These are phyloP conservation scores for Hemitrygon akajei DNA, from an alignment of 2,797 vertebrate species.

Conservation along the genomic window DNA sequence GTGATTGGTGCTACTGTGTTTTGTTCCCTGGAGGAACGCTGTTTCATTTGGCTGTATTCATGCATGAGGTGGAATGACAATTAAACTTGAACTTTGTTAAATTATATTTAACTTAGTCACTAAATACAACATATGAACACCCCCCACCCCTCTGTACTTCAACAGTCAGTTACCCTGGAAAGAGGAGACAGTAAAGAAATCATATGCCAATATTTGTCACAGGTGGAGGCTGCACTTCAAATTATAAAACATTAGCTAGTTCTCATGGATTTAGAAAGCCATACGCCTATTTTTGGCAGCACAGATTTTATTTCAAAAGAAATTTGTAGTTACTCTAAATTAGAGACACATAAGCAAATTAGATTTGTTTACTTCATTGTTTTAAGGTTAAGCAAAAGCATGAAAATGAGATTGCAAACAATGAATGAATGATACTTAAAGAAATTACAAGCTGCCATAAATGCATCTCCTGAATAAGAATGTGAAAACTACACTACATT, in stretches of 20 bases:
- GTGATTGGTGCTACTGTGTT: no score
- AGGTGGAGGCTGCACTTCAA: neutral
- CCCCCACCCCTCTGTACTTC: neutral
- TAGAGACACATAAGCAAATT: neutral
- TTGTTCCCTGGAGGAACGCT: no score
- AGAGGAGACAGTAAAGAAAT: neutral
- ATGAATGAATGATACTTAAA: neutral
- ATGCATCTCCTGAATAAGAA: slow-evolving; percentile 15
- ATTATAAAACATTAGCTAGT: neutral
- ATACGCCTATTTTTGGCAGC: neutral
- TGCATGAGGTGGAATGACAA: no score
- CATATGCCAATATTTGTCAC: neutral
- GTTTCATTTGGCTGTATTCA: no score
- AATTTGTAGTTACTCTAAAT: neutral
- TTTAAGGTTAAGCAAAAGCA: neutral
- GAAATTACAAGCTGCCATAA: slow-evolving; percentile 14
- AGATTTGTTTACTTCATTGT: slow-evolving; percentile 11
- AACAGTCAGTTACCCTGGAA: neutral
- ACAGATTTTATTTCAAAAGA: neutral
- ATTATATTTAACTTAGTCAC: neutral
- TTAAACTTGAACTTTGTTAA: no score
- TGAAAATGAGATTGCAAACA: neutral
- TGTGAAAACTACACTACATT: slow-evolving; percentile 21
- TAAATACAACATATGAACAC: neutral
- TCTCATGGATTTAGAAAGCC: neutral